phyloP scores from a whole-genome alignment of 2,888 invertebrate species.

The Agonopterix subpropinquella region DNA sequence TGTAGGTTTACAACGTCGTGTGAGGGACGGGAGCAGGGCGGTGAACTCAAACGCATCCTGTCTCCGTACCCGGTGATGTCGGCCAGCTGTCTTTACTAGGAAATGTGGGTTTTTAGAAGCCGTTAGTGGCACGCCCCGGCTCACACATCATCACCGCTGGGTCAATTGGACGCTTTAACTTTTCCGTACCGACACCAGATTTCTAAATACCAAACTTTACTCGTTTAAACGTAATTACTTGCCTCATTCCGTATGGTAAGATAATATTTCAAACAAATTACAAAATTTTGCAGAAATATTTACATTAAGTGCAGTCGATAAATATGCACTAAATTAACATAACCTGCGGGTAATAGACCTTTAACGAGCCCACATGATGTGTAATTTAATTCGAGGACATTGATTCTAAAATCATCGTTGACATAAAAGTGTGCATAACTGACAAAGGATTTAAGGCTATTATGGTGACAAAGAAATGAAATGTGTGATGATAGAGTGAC shows the following conservation, averaged over 20 bases:
- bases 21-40: conserved; percentile 47
- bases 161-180: conserved; percentile 47
- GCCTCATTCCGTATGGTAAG: conserved; percentile 13
- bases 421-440: background rate
- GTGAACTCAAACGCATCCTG: conserved; percentile 65
- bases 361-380: conserved; percentile 55
- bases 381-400: conserved; percentile 46
- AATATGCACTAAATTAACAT: conserved; percentile 48
- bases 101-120: conserved; percentile 67
- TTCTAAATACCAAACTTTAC: conserved; percentile 25
- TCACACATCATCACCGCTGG: conserved; percentile 46
- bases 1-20: conserved; percentile 46
- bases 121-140: conserved; percentile 55
- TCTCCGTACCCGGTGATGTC: conserved; percentile 54
- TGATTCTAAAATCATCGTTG: conserved; percentile 32
- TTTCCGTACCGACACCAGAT: conserved; percentile 31
- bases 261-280: conserved; percentile 32
- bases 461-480: conserved; percentile 13
- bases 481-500: conserved; percentile 12
- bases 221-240: conserved; percentile 14
- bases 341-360: conserved; percentile 59
- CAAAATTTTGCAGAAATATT: conserved; percentile 37
- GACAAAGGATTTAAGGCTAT: conserved; percentile 2
- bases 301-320: conserved; percentile 33
- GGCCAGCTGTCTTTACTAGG: conserved; percentile 60